Conservation (phyloP, 2,113 vertebrate species). For the Dunckerocampus dactyliophorus region DNA sequence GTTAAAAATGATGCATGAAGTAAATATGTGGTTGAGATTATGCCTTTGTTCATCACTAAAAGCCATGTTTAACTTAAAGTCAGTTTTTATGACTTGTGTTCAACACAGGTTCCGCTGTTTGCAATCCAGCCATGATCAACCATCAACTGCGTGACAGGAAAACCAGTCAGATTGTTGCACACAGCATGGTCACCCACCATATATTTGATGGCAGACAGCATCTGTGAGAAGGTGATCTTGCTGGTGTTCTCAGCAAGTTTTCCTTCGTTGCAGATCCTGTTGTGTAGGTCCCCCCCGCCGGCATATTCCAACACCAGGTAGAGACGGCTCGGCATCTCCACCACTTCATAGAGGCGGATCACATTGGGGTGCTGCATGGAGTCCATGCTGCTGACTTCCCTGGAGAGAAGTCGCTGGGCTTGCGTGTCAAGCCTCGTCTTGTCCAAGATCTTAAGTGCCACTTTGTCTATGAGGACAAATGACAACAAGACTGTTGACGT, state of each 20-base stretch:
- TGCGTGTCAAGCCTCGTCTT: conserved; percentile 84
- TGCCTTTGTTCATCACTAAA: no score
- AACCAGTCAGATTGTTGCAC: no score
- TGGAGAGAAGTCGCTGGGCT: conserved; percentile 82
- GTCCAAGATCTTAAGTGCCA: conserved; percentile 94
- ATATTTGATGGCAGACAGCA: conserved; percentile 89
- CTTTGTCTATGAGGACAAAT: conserved; percentile 79
- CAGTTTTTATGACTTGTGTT: no score
- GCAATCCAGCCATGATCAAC: no score
- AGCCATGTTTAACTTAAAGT: no score
- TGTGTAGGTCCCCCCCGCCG: conserved; percentile 88
- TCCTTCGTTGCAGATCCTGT: conserved; percentile 80
- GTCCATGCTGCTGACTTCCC: conserved; percentile 93
- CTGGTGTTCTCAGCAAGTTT: conserved; percentile 79
- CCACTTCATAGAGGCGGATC: conserved; percentile 89
- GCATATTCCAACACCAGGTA: conserved; percentile 93
- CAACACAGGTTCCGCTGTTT: no score
- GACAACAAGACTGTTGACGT: no score
- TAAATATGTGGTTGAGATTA: no score
- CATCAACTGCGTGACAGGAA: background rate
- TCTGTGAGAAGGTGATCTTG: conserved; percentile 89
- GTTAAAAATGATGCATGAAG: no score
- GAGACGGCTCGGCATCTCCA: conserved; percentile 86
- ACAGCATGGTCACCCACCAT: conserved; percentile 72
- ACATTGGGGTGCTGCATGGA: conserved; percentile 87